Percentiles rank a stretch among this genome's conserved stretches.
Evolutionary conservation across 2,113 vertebrate species (phyloP).

Genomic region (Rattus rattus): DNA sequence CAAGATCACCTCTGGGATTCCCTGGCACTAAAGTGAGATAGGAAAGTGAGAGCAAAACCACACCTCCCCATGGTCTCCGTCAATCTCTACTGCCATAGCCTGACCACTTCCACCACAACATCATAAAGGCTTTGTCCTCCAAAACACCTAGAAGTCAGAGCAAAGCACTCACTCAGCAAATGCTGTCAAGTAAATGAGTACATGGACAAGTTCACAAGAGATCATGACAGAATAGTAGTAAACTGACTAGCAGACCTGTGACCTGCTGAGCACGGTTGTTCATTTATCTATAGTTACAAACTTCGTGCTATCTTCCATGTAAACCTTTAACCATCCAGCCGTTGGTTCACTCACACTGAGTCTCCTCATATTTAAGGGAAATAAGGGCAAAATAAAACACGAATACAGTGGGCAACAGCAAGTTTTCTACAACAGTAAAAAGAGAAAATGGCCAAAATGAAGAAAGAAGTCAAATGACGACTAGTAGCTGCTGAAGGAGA

Average conservation of each 20-base stretch:
- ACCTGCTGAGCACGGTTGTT: background rate
- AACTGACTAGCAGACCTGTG: background rate
- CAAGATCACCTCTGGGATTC: background rate
- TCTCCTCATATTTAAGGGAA: background rate
- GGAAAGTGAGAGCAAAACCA: background rate
- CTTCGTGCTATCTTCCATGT: background rate
- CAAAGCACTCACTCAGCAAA: background rate
- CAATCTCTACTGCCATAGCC: background rate
- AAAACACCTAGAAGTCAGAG: background rate
- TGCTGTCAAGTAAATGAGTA: background rate
- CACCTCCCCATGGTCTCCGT: background rate
- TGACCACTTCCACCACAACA: background rate
- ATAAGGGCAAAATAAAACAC: background rate
- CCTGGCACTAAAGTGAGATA: background rate
- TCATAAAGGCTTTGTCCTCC: background rate
- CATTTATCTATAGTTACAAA: background rate
- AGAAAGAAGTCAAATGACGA: constrained; percentile 39
- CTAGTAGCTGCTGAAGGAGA: constrained; percentile 6
- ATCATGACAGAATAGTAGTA: background rate
- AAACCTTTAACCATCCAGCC: background rate
- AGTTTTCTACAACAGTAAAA: background rate
- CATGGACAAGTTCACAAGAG: background rate
- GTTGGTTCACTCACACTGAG: background rate
- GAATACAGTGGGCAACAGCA: background rate
- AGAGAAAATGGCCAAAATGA: background rate